A percentile compares a stretch with the other conserved stretches of the same genome.
These are phyloP conservation scores for Silurus asotus DNA, from an alignment of 2,113 vertebrate genomes.

Conservation along the genomic window DNA sequence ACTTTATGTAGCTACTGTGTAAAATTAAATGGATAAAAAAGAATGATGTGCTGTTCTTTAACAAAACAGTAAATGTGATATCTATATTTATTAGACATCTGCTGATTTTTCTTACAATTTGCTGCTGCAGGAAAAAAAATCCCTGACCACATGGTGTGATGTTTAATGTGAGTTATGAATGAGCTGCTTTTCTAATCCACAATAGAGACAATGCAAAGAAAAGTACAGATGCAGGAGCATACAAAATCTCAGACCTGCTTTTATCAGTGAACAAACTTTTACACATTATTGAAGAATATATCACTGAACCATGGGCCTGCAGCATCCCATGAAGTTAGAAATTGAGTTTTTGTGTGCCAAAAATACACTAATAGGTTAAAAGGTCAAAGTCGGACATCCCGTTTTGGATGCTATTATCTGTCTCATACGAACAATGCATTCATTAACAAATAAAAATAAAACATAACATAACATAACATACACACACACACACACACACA, in stretches of 20 bases:
- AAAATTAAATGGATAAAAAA: neutral
- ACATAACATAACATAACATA: neutral
- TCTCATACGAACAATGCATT: neutral
- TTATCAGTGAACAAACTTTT: neutral
- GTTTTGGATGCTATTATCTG: neutral
- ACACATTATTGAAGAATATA: neutral
- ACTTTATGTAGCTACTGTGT: neutral
- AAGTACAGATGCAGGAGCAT: neutral
- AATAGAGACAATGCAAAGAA: slow-evolving; percentile 36
- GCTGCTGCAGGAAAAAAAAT: neutral
- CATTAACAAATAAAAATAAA: neutral
- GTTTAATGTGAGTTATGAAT: slow-evolving; percentile 55
- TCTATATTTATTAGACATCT: too few relatives aligned
- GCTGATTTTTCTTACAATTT: too few relatives aligned
- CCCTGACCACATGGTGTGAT: neutral
- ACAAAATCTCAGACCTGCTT: neutral
- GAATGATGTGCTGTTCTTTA: neutral
- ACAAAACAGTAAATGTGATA: too few relatives aligned
- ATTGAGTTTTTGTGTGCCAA: neutral
- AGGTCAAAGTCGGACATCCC: too few relatives aligned
- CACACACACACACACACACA: too few relatives aligned
- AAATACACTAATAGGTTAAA: neutral
- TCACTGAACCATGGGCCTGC: neutral
- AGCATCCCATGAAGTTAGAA: neutral
- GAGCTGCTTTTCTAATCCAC: slow-evolving; percentile 57